phyloP scores from a whole-genome alignment of 1,140 invertebrate genomes.

The Pogonus chalceus region DNA sequence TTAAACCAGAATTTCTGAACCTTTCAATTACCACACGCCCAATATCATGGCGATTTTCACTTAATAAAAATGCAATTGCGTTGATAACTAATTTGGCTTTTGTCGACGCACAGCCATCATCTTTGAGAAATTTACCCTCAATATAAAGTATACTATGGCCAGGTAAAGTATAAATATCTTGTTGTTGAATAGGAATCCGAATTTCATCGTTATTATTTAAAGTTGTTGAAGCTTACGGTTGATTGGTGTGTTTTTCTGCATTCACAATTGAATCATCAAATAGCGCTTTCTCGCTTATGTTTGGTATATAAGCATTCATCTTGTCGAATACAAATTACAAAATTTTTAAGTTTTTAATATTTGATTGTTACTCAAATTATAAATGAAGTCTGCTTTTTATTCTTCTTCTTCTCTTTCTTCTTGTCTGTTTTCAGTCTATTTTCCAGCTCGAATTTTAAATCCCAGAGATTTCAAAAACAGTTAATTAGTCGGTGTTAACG shows the following conservation, averaged over 20 bases:
- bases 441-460: too few species aligned
- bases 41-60: conserved; percentile 15
- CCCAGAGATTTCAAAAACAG: conserved; percentile 11
- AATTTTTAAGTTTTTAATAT: background rate
- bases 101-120: conserved; percentile 1
- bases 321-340: background rate
- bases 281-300: conserved; percentile 6
- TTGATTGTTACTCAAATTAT: background rate
- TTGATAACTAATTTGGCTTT: conserved; percentile 12
- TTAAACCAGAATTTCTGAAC: conserved; percentile 12
- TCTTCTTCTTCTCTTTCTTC: conserved; percentile 6
- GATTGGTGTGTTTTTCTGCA: conserved; percentile 15
- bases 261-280: conserved; percentile 12
- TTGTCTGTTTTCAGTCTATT: conserved; percentile 7
- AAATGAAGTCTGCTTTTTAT: background rate
- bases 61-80: conserved; percentile 13
- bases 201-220: conserved; percentile 21
- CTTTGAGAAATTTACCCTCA: conserved; percentile 21
- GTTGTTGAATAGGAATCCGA: conserved; percentile 19
- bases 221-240: conserved; percentile 13
- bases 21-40: conserved; percentile 8
- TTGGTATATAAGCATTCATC: conserved; percentile 5
- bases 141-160: conserved; percentile 21
- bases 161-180: conserved; percentile 21
- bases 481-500: too few species aligned